phyloP scores from a whole-genome alignment of 1,140 invertebrate genomes.

The Drosophila simulans region DNA sequence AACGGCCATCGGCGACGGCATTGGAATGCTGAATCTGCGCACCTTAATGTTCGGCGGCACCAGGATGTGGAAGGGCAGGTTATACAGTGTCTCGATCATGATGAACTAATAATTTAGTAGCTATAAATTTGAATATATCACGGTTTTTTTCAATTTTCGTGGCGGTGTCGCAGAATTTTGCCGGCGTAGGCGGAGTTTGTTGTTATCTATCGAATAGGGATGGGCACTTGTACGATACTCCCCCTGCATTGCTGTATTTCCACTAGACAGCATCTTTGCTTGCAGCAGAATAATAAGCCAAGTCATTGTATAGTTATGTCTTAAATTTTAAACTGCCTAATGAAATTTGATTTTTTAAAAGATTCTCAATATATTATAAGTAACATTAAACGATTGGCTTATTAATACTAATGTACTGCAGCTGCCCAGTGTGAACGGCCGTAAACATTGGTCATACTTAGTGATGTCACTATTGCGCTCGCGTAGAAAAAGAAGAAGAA shows the following conservation, averaged over 20 bases:
- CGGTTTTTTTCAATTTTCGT: not conserved
- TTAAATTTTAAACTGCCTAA: too few species aligned
- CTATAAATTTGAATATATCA: not conserved
- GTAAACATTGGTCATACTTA: conserved; percentile 1
- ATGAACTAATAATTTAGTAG: not conserved
- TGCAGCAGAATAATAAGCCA: not conserved
- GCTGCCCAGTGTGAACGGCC: not conserved
- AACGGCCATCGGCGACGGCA: conserved; percentile 96
- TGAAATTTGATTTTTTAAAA: too few species aligned
- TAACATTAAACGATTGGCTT: not conserved
- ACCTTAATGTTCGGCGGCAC: conserved; percentile 97
- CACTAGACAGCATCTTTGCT: not conserved
- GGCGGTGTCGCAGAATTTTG: conserved; percentile 13
- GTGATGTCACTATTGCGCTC: conserved; percentile 5
- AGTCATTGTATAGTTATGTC: too few species aligned
- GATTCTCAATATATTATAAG: not conserved
- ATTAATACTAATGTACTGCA: not conserved
- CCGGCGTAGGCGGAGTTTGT: conserved; percentile 63
- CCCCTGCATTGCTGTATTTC: not conserved
- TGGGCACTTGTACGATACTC: not conserved
- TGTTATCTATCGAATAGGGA: conserved; percentile 12
- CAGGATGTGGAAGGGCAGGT: conserved; percentile 92
- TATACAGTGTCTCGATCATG: conserved; percentile 92
- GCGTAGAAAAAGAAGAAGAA: conserved; percentile 11
- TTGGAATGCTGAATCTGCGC: conserved; percentile 90